phyloP scores from a whole-genome alignment of 1,140 invertebrate species.

The Bombus polaris region DNA sequence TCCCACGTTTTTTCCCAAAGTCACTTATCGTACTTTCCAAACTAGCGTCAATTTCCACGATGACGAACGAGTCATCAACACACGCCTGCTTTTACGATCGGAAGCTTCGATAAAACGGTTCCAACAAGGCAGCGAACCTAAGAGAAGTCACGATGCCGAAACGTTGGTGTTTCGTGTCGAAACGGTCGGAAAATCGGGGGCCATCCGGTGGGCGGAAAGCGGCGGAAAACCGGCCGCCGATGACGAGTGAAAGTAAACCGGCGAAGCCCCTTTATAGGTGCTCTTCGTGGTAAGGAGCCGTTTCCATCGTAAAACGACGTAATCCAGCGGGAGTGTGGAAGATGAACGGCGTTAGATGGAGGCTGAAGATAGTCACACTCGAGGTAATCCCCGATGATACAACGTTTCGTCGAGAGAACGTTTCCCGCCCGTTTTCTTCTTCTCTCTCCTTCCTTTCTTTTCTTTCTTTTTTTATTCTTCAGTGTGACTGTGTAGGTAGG shows the following conservation, averaged over 20 bases:
- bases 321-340: constrained; percentile 56
- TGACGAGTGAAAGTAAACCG: constrained; percentile 78
- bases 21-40: neutral
- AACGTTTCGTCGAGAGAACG: constrained; percentile 59
- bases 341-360: constrained; percentile 64
- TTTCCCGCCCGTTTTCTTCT: neutral
- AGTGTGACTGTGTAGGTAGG: too few relatives aligned
- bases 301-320: constrained; percentile 60
- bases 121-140: neutral
- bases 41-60: too few relatives aligned
- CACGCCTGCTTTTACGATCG: neutral
- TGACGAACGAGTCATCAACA: neutral
- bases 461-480: neutral
- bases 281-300: constrained; percentile 76
- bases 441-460: neutral
- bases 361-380: constrained; percentile 78
- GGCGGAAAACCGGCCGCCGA: constrained; percentile 75
- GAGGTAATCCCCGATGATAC: constrained; percentile 71
- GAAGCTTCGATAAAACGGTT: too few relatives aligned
- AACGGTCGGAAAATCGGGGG: constrained; percentile 61
- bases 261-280: constrained; percentile 60
- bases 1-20: neutral
- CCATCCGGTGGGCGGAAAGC: constrained; percentile 61
- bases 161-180: constrained; percentile 42
- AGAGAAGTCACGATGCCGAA: neutral